Base-by-base conservation (phyloP, 1,140 invertebrate genomes). In the Dufourea novaeangliae region DNA sequence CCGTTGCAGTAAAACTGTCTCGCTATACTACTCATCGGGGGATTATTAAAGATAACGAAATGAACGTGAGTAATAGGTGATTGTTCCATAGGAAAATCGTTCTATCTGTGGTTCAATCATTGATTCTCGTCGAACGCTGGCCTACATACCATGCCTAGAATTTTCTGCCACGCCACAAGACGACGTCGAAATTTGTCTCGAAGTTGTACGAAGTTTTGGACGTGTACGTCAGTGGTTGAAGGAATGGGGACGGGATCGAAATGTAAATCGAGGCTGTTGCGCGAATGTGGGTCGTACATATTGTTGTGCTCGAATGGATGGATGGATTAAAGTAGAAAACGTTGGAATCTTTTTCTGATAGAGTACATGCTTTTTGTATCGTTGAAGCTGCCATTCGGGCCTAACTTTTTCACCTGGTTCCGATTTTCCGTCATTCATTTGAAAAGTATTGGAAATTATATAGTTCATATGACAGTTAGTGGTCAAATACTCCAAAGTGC, bases 161-260 rank as follows among this genome's bases (percentile, higher is more conserved):
- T 74, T 66, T 74, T 66, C 62, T 74, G 14, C 39, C 39, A 50
- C 44, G 66, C 14, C 12, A 0, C 20, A 4, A 25, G n/a, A 32
- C 46, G 61, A 74, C 41, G 64, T 39, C 22, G 50, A 74, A 66
- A 25, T 73, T 73, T 46, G 46, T 54, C 8, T 34, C 44, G 25
- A 7, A 50, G 17, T 29, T n/a, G n/a, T 11, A 22, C 11, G 34
- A 12, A 54, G 59, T 73, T 64, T 41, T 27, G 22, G 37, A 73
- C 25, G 25, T 64, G 71, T 34, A 54, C 46, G 61, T 73, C 71
- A 64, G 64, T 73, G 64, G 64, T 54, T 64, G 71, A 54, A 46
- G 59, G 44, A 14, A 37, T 37, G 61, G 32, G 46, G 41, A 56
- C 61, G 54, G 25, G 46, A 66, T 17, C 50, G 50, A 64, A 66